These are phyloP conservation scores for Lethocerus indicus DNA, from an alignment of 1,140 invertebrate species.

Conservation along the genomic window DNA sequence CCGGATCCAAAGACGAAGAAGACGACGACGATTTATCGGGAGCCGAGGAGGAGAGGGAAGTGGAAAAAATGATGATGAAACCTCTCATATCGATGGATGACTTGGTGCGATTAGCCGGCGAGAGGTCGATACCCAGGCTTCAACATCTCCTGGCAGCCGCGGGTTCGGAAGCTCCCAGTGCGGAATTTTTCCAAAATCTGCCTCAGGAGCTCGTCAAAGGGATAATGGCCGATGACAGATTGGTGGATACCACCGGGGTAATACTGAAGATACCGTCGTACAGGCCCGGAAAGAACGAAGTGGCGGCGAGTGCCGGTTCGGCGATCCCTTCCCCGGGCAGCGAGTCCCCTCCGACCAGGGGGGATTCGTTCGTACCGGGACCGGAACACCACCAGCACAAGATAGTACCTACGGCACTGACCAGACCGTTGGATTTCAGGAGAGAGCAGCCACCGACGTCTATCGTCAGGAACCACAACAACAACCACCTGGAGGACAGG, in stretches of 20 bases:
- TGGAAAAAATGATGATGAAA: constrained; percentile 36
- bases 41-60: constrained; percentile 44
- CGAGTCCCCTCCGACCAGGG: constrained; percentile 19
- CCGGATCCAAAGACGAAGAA: constrained; percentile 21
- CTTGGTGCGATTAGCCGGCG: constrained; percentile 30
- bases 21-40: constrained; percentile 41
- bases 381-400: constrained; percentile 11
- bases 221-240: neutral
- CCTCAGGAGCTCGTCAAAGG: too few relatives aligned
- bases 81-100: constrained; percentile 39
- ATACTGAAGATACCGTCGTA: constrained; percentile 79
- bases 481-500: constrained; percentile 20
- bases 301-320: constrained; percentile 19
- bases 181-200: constrained; percentile 16
- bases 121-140: constrained; percentile 34
- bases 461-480: constrained; percentile 19
- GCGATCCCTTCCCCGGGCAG: constrained; percentile 8
- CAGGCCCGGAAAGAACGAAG: constrained; percentile 32
- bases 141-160: constrained; percentile 28
- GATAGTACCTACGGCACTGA: too few relatives aligned
- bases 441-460: constrained; percentile 21
- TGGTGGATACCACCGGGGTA: neutral
- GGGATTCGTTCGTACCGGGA: too few relatives aligned
- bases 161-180: constrained; percentile 10
- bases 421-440: constrained; percentile 27